Base-by-base conservation (phyloP, 2,113 vertebrate species). In the Orthonyx spaldingii region DNA sequence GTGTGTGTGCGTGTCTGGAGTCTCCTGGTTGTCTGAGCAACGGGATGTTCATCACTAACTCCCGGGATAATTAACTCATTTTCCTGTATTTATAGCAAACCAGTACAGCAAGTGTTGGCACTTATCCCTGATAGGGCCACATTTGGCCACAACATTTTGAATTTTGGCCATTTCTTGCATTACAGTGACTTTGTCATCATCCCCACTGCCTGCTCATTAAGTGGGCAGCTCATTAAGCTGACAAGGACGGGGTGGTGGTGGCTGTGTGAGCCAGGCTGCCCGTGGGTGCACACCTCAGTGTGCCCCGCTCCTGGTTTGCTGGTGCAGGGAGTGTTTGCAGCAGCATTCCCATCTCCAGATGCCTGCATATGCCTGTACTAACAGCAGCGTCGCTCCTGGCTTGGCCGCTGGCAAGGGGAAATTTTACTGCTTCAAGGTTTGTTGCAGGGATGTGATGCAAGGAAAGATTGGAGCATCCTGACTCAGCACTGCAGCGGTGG, bases 31-130 rank as follows among this genome's bases (percentile, higher is more conserved):
- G 94, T 96, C 96, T 89, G 80, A 97, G 96, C 95, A 96, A 97
- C 93, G 26, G 85, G 85, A 68, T 2, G 5, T 69, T 94, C 93
- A 84, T 84, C 92, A 55, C 75, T 52, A 89, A 90, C 88, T 88
- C 64, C 60, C 47, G n/a, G 41, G 75, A 78, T 92, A 96, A 96
- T 95, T 96, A 97, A 95, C 96, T 95, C 92, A 78, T 97, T 87
- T 94, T 28, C 35, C 87, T 75, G 69, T 94, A 94, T 94, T 95
- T 95, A 95, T 71, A 90, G 90, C 52, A 93, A 90, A 78, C 56
- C 8, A 8, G 70, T 64, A 74, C 52, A 20, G 78, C 24, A 56
- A 84, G 10, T 10, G 19, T 68, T 94, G 92, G 95, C 93, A 53
- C 30, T n/a, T 66, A 6, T 52, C 83, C 94, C 82, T 37, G 41